These are phyloP conservation scores for Eupeodes corollae DNA, from an alignment of 1,140 invertebrate species.

Conservation along the genomic window DNA sequence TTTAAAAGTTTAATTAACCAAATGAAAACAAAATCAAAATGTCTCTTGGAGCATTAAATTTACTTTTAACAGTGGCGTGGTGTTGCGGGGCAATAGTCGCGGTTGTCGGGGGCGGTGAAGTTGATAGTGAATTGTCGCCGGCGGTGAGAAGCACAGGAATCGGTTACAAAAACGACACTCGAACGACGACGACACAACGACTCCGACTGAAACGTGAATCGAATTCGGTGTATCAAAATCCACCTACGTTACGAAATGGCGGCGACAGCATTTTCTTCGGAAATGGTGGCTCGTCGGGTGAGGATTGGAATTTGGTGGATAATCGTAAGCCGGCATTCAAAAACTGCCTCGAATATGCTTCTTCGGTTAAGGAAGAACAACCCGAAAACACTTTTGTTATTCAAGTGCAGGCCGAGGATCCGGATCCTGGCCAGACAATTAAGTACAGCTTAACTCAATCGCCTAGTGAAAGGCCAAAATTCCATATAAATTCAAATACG, in stretches of 20 bases:
- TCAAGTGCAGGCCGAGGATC: constrained; percentile 50
- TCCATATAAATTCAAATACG: constrained; percentile 61
- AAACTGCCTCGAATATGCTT: constrained; percentile 51
- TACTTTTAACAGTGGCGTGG: no score
- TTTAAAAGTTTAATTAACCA: no score
- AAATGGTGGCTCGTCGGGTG: constrained; percentile 2
- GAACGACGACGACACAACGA: constrained; percentile 2
- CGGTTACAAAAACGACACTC: background rate
- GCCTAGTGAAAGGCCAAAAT: constrained; percentile 60
- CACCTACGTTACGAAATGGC: background rate
- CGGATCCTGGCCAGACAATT: constrained; percentile 63
- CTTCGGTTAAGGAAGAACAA: constrained; percentile 54
- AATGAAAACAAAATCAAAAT: no score
- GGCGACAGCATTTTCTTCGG: constrained; percentile 3
- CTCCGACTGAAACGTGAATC: constrained; percentile 1
- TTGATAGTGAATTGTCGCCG: no score
- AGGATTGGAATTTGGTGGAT: constrained; percentile 25
- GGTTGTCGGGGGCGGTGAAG: no score
- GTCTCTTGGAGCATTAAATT: no score
- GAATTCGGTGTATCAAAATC: constrained; percentile 9
- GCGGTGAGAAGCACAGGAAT: no score
- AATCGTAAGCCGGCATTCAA: constrained; percentile 60
- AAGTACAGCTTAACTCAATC: constrained; percentile 68
- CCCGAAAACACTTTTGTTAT: constrained; percentile 46
- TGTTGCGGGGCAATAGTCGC: no score